Base-by-base conservation (phyloP, 2,113 vertebrate species). In the Pampusana beccarii region DNA sequence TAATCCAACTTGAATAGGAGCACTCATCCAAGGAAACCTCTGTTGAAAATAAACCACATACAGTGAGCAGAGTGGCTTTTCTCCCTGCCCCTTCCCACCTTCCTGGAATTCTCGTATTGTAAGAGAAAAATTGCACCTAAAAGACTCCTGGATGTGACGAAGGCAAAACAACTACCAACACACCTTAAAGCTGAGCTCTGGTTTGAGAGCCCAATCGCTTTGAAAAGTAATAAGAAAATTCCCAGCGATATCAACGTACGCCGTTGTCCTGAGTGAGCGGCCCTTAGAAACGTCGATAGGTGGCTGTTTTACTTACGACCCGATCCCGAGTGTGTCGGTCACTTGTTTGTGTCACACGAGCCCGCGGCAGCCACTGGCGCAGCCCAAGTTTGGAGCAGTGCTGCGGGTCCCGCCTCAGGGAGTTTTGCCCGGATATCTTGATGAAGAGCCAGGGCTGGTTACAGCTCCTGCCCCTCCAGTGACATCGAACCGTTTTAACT, bases 1-100 rank as follows among this genome's bases (percentile, higher is more conserved):
- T 98, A 99, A 96, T 93, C 98, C 98, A 85, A 99, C 99, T 97
- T 99, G 99, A 98, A 99, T 99, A 51, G 99, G 99, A 69, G 99
- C 99, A n/a, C 97, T 99, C 99, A 99, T 99, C 99, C 99, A 99
- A 10, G 99, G 99, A 96, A 99, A 99, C 91, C 97, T 98, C 99
- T 97, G 97, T 98, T 38, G 88, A 92, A 97, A 96, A 81, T 11
- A 80, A 96, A 92, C 4, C 4, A 0, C 4, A 61, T 14, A 40
- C 9, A 42, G 58, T 97, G n/a, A 97, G 33, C 9, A 51, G 7
- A 21, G 17, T 36, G n/a, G 34, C 21, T 62, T 88, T 77, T 34
- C 60, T 50, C 23, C n/a, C 46, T 4, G 14, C 25, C 9, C 1
- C 38, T 74, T 92, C 57, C 51, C 20, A 51, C 31, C 21, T 90